Base-by-base conservation (phyloP, 2,888 invertebrate species). In the Patella caerulea region DNA sequence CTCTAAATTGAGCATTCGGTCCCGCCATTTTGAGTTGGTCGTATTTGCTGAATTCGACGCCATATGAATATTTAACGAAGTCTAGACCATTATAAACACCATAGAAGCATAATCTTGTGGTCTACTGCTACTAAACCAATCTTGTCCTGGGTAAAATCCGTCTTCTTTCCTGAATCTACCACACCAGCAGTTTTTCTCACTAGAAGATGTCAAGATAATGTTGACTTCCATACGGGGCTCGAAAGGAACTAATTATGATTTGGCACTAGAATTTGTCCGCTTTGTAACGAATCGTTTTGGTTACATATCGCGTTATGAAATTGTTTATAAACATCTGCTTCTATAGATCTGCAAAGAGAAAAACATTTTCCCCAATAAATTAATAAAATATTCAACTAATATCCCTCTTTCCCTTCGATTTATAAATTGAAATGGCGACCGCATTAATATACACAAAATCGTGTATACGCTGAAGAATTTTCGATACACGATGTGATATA, bases 1-100 rank as follows among this genome's bases (percentile, higher is more conserved):
- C 83, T 78, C 79, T 80, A 77, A 83, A 82, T 56, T 81, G 81
- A 77, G 81, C 78, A 75, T 80, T 71, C 72, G 81, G 78, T 52
- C 77, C 80, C 82, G 83, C 83, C 83, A 83, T 83, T 73, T 82
- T 81, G 76, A 77, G 70, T 77, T 54, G 72, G 65, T 65, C 65
- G 65, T 24, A 14, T 76, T 77, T 78, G 77, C 79, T 70, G 71
- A 72, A 71, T 74, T 75, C 78, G 79, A 75, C 73, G 70, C 73
- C 73, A 71, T 76, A 76, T 73, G 71, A 80, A 73, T 73, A 72
- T 69, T 76, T 71, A 54, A 59, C 78, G 56, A 74, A 74, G 74
- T 72, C 76, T 76, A 74, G 75, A 78, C 80, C 80, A 80, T 80
- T 78, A 78, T 78, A 80, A 69, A 29, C 70, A 71, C 52, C 72